Conservation (phyloP, 2,113 vertebrate species). For the Halichoerus grypus region DNA sequence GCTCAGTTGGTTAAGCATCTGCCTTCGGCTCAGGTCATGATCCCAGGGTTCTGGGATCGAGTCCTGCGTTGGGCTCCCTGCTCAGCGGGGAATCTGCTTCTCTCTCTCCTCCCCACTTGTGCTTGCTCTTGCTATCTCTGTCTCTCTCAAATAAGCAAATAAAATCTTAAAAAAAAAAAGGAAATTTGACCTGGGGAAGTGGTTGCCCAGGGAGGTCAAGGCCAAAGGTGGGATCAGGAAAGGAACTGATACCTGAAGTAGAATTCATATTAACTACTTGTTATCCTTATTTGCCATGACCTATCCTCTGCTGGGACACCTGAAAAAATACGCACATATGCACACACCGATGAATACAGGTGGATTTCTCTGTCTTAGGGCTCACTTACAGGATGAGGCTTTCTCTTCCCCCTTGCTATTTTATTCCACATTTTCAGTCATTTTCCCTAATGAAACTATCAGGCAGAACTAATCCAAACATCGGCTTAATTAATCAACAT, state of each 20-base stretch:
- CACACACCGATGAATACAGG: not conserved
- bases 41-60: no score
- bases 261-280: not conserved
- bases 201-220: not conserved
- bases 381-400: conserved; percentile 60
- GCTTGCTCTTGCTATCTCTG: no score
- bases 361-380: not conserved
- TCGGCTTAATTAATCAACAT: conserved; percentile 92
- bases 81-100: no score
- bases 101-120: no score
- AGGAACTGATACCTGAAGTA: not conserved
- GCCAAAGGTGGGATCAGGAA: not conserved
- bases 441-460: conserved; percentile 90
- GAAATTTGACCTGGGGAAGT: not conserved
- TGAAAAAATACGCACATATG: not conserved
- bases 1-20: no score
- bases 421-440: conserved; percentile 85
- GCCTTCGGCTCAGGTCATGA: no score
- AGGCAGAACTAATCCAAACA: conserved; percentile 93
- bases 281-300: not conserved
- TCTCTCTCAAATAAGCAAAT: no score
- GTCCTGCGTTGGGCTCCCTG: no score
- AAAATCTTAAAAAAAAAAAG: no score
- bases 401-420: conserved; percentile 68
- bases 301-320: not conserved